Evolutionary conservation across 2,113 vertebrate species (phyloP).

Genomic region (Megaleporinus macrocephalus): DNA sequence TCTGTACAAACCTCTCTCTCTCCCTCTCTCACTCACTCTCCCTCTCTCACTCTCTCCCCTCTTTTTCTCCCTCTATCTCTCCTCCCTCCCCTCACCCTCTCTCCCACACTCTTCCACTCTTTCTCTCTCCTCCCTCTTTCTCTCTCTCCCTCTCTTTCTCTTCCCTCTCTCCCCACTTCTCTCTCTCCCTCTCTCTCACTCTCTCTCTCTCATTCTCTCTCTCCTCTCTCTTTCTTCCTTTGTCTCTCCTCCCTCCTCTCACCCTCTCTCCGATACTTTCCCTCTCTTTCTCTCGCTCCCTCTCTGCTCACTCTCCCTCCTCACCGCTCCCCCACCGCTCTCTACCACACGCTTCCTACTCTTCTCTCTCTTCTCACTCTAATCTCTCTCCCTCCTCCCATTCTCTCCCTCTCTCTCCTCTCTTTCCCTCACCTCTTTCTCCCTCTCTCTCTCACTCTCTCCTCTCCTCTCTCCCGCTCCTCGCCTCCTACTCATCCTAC

Average conservation of each 20-base stretch:
- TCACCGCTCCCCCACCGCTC: too few species aligned
- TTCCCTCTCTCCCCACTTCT: too few species aligned
- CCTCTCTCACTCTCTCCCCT: background rate
- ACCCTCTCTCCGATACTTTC: background rate
- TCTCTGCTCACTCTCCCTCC: too few species aligned
- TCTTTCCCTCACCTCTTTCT: conserved; percentile 26
- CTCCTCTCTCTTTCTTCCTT: too few species aligned
- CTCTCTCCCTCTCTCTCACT: background rate
- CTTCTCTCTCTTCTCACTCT: background rate
- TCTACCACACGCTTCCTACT: too few species aligned
- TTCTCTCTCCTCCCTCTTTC: too few species aligned
- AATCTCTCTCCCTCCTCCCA: background rate
- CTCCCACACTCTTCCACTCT: too few species aligned
- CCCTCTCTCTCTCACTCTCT: background rate
- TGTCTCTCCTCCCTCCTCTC: too few species aligned
- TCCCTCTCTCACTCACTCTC: conserved; percentile 15
- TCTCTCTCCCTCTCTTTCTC: too few species aligned
- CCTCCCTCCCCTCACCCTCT: too few species aligned
- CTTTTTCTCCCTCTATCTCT: background rate
- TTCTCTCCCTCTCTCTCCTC: background rate
- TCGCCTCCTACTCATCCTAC: too few species aligned
- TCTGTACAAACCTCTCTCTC: background rate
- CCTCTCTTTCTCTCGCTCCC: background rate
- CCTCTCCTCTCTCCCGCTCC: background rate
- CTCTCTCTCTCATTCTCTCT: too few species aligned